Evolutionary conservation across 2,888 invertebrate species (phyloP).

Genomic region (Megaustenia siamemsis): DNA sequence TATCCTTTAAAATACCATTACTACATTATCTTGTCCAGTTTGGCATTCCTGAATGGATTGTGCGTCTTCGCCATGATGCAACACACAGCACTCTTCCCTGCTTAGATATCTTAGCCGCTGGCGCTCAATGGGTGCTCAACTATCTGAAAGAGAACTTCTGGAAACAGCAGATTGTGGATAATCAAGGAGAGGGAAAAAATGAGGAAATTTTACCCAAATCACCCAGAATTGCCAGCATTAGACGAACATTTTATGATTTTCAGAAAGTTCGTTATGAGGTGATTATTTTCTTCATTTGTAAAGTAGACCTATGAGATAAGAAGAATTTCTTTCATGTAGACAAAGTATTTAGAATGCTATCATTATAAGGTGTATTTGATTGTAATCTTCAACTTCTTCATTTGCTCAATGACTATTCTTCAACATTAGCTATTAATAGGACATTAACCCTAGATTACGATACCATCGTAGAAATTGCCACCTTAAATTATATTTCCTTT

Average conservation of each 20-base stretch:
- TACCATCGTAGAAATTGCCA: too few species aligned
- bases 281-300: neutral
- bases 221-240: constrained; percentile 25
- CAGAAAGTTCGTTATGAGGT: constrained; percentile 50
- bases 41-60: constrained; percentile 89
- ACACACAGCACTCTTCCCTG: constrained; percentile 88
- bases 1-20: too few species aligned
- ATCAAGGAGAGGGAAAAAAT: neutral
- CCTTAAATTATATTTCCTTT: too few species aligned
- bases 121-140: constrained; percentile 84
- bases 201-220: neutral
- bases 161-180: constrained; percentile 25
- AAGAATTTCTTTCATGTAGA: too few species aligned
- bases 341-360: too few species aligned
- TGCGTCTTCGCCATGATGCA: constrained; percentile 88
- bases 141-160: constrained; percentile 46
- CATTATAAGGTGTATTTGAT: too few species aligned
- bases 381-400: too few species aligned
- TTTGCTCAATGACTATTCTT: too few species aligned
- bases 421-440: too few species aligned
- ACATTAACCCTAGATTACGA: too few species aligned
- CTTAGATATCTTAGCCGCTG: constrained; percentile 84
- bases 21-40: constrained; percentile 79
- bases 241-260: constrained; percentile 45
- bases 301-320: too few species aligned